These are phyloP conservation scores for Epirrhoe tristata DNA, from an alignment of 2,888 invertebrate species.

Conservation along the genomic window DNA sequence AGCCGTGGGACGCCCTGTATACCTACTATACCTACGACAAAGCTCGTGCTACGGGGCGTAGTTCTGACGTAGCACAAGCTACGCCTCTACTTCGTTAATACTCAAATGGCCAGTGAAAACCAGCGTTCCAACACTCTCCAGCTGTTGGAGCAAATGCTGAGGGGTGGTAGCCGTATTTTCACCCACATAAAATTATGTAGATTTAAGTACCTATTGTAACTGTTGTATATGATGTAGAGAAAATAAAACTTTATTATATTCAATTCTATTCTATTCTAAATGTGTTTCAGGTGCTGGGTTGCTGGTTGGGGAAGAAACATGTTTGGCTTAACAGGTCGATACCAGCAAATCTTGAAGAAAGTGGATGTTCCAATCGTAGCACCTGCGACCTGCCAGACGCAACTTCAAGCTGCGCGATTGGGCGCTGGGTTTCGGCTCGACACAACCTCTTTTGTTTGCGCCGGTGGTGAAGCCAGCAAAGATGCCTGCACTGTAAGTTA, in stretches of 20 bases:
- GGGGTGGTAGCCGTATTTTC: too few relatives aligned
- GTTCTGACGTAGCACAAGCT: slow-evolving; percentile 9
- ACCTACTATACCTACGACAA: too few relatives aligned
- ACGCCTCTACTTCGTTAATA: background rate
- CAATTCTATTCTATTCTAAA: too few relatives aligned
- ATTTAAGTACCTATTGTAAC: too few relatives aligned
- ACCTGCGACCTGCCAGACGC: slow-evolving; percentile 87
- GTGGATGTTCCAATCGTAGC: slow-evolving; percentile 90
- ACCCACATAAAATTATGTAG: too few relatives aligned
- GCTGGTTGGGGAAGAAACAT: slow-evolving; percentile 96
- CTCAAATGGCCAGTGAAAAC: too few relatives aligned
- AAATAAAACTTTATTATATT: too few relatives aligned
- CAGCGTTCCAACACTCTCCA: too few relatives aligned
- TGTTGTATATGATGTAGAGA: too few relatives aligned
- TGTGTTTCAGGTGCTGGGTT: slow-evolving; percentile 84
- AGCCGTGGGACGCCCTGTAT: too few relatives aligned
- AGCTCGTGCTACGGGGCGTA: slow-evolving; percentile 1
- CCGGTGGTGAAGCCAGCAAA: slow-evolving; percentile 91
- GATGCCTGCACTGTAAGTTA: slow-evolving; percentile 91
- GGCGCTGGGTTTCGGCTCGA: slow-evolving; percentile 87
- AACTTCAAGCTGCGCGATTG: slow-evolving; percentile 87
- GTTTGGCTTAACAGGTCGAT: slow-evolving; percentile 85
- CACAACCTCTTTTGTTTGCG: slow-evolving; percentile 90
- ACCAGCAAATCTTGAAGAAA: slow-evolving; percentile 89
- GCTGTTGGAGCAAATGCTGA: too few relatives aligned